Conservation (phyloP, 2,888 invertebrate species). For the Sympetrum striolatum region DNA sequence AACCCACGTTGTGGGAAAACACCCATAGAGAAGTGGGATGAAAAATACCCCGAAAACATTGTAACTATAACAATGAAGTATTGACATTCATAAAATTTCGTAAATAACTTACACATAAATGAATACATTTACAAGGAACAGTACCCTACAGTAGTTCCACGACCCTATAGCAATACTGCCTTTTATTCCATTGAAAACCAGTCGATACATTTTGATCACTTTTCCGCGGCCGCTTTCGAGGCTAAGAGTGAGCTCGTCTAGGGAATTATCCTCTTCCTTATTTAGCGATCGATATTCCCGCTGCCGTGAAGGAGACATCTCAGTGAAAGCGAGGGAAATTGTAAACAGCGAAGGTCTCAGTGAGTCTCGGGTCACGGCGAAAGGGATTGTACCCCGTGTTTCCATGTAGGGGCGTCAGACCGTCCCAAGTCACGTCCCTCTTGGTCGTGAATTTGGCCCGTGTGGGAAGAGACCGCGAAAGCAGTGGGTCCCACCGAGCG, state of each 20-base stretch:
- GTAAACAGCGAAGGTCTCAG: not conserved
- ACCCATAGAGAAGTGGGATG: too few relatives aligned
- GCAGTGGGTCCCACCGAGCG: not conserved
- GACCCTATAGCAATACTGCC: too few relatives aligned
- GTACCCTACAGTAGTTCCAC: too few relatives aligned
- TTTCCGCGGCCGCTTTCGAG: not conserved
- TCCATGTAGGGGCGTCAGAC: not conserved
- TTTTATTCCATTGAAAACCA: too few relatives aligned
- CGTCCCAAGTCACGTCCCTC: not conserved
- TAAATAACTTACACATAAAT: too few relatives aligned
- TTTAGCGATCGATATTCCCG: not conserved
- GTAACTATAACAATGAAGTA: too few relatives aligned
- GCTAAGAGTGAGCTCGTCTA: not conserved
- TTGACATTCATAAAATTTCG: too few relatives aligned
- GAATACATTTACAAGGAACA: too few relatives aligned
- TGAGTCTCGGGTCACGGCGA: not conserved
- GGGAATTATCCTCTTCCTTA: not conserved
- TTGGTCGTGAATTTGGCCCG: not conserved
- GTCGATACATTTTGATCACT: not conserved
- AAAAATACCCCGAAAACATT: too few relatives aligned
- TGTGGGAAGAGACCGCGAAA: not conserved
- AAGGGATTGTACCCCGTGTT: not conserved
- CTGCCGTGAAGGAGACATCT: not conserved
- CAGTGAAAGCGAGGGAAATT: constrained; percentile 28
- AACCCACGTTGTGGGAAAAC: too few relatives aligned